These are phyloP conservation scores for Stegodyphus mimosarum DNA, from an alignment of 1,140 invertebrate species.

Conservation along the genomic window DNA sequence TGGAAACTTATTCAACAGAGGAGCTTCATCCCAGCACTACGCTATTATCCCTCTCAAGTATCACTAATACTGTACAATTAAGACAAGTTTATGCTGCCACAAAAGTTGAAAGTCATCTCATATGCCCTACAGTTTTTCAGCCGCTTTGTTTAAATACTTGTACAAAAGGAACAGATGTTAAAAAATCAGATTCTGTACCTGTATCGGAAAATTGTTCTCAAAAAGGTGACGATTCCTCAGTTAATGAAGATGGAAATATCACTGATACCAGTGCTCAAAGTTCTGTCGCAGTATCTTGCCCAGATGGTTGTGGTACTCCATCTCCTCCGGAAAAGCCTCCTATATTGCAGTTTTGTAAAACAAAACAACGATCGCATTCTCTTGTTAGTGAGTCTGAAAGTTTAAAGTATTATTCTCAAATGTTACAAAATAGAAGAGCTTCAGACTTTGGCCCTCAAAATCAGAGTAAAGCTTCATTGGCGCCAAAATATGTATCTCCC, in stretches of 20 bases:
- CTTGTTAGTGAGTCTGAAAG: constrained; percentile 33
- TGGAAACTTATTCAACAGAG: constrained; percentile 58
- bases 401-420: constrained; percentile 28
- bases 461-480: constrained; percentile 16
- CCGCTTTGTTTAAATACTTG: neutral
- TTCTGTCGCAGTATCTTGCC: neutral
- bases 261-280: constrained; percentile 40
- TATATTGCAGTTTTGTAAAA: constrained; percentile 8
- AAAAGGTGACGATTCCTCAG: neutral
- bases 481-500: constrained; percentile 1
- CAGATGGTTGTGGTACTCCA: constrained; percentile 50
- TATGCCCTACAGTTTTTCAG: constrained; percentile 53
- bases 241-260: neutral
- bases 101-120: constrained; percentile 54
- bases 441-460: constrained; percentile 38
- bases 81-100: constrained; percentile 38
- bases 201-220: constrained; percentile 17
- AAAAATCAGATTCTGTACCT: neutral
- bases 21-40: constrained; percentile 58
- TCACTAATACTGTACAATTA: constrained; percentile 43
- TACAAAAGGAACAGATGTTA: neutral
- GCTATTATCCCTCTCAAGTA: constrained; percentile 51
- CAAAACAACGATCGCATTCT: constrained; percentile 47
- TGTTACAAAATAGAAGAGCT: constrained; percentile 45
- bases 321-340: constrained; percentile 21